A percentile compares a stretch with the other conserved stretches of the same genome.
Conservation (phyloP, 2,888 invertebrate species). For the Criorhina ranunculi region DNA sequence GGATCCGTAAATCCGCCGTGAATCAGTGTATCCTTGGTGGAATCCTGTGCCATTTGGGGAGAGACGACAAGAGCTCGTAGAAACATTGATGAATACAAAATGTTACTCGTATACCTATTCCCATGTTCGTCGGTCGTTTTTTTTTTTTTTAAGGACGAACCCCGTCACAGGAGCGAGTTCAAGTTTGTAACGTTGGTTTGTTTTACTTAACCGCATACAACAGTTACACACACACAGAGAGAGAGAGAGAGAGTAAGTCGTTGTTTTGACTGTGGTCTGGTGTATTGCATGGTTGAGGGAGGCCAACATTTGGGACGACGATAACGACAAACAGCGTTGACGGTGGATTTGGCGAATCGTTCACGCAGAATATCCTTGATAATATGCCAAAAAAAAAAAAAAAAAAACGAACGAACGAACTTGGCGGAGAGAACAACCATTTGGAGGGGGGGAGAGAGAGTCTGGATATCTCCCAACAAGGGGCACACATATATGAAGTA, state of each 20-base stretch:
- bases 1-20: slow-evolving; percentile 41
- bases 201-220: slow-evolving; percentile 44
- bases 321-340: slow-evolving; percentile 20
- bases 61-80: slow-evolving; percentile 20
- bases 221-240: neutral
- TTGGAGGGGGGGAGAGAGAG: too few species aligned
- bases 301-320: slow-evolving; percentile 1
- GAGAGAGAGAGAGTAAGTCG: too few species aligned
- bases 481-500: neutral
- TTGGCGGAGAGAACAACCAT: slow-evolving; percentile 1
- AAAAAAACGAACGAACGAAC: too few species aligned
- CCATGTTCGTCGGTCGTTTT: neutral
- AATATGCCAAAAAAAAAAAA: slow-evolving; percentile 61
- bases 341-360: slow-evolving; percentile 55
- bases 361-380: slow-evolving; percentile 58
- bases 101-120: slow-evolving; percentile 33
- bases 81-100: slow-evolving; percentile 43
- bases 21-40: slow-evolving; percentile 30
- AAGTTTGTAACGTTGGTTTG: slow-evolving; percentile 64
- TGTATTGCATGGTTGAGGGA: slow-evolving; percentile 21
- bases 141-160: slow-evolving; percentile 32
- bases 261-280: slow-evolving; percentile 58
- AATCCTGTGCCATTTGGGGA: slow-evolving; percentile 3
- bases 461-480: neutral
- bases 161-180: slow-evolving; percentile 41